A percentile compares a stretch with the other conserved stretches of the same genome.
Conservation (phyloP, 2,888 invertebrate genomes). For the Dioctria rufipes region DNA sequence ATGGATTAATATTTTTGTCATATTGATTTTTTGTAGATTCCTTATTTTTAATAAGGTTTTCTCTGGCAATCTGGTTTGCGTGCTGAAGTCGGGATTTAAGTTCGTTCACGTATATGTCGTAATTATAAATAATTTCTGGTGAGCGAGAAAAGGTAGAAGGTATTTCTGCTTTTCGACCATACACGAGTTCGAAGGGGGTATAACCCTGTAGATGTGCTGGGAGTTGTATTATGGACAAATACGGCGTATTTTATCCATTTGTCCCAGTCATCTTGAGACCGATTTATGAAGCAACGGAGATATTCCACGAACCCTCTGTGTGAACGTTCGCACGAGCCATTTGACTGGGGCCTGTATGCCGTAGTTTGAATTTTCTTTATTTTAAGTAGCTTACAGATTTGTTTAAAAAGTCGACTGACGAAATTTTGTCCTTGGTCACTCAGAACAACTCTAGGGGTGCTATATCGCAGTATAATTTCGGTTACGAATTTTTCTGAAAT, state of each 20-base stretch:
- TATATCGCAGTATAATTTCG: background rate
- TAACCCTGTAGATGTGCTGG: background rate
- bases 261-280: background rate
- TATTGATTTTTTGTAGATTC: background rate
- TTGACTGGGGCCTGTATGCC: background rate
- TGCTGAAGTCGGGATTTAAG: background rate
- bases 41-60: background rate
- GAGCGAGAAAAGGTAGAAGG: background rate
- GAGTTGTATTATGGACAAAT: background rate
- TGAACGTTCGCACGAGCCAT: background rate
- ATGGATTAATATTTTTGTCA: no score
- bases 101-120: background rate
- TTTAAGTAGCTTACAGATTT: background rate
- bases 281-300: background rate
- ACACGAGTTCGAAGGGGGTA: background rate
- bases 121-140: background rate
- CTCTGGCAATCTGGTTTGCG: no score
- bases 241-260: background rate
- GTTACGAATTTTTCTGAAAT: background rate
- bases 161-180: background rate
- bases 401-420: background rate
- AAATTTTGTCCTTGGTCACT: background rate
- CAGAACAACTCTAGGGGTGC: background rate
- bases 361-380: background rate
- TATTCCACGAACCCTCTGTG: background rate